These are phyloP conservation scores for Lepilemur ruficaudatus DNA, from an alignment of 2,797 vertebrate species.

Conservation along the genomic window DNA sequence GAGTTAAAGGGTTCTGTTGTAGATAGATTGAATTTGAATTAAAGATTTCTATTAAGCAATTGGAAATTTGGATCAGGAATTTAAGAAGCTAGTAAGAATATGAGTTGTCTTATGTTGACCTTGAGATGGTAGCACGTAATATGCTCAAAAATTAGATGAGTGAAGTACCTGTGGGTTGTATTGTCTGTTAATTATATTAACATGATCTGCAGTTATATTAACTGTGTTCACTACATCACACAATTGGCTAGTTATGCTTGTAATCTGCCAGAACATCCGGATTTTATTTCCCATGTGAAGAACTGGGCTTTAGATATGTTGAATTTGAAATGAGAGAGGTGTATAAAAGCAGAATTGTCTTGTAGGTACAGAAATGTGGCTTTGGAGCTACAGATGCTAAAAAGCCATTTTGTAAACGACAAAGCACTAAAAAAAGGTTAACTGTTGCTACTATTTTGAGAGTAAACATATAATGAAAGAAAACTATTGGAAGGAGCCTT, in stretches of 20 bases:
- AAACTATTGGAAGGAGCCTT: neutral
- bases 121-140: neutral
- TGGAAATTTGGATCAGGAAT: neutral
- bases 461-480: neutral
- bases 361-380: neutral
- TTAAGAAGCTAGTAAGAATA: neutral
- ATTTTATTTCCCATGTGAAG: neutral
- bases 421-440: neutral
- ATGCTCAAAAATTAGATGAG: neutral
- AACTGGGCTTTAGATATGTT: neutral
- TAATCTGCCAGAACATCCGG: neutral
- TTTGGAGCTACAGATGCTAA: neutral
- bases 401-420: neutral
- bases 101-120: neutral
- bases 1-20: neutral
- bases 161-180: neutral
- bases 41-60: neutral
- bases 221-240: neutral
- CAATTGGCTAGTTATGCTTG: neutral
- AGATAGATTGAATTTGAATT: neutral
- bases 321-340: neutral
- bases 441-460: neutral
- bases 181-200: neutral
- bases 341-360: neutral
- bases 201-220: neutral